These are phyloP conservation scores for Sapayoa aenigma DNA, from an alignment of 2,113 vertebrate genomes.

Conservation along the genomic window DNA sequence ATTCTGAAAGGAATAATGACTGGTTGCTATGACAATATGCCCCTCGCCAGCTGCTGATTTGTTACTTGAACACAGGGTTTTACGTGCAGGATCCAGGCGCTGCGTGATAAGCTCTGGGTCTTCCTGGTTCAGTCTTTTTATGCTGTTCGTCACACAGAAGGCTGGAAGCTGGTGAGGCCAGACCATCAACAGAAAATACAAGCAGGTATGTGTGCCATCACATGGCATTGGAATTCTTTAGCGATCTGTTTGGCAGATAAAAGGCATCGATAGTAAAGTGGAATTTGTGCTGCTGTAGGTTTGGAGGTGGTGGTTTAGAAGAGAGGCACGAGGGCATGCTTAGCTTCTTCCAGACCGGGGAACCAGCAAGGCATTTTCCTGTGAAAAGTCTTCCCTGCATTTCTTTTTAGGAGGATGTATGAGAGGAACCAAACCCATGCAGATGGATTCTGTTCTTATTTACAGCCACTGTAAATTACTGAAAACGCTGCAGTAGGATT, in stretches of 20 bases:
- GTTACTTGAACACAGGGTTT: conserved; percentile 90
- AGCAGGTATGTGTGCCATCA: conserved; percentile 80
- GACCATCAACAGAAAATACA: conserved; percentile 86
- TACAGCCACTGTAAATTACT: conserved; percentile 42
- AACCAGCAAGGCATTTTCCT: conserved; percentile 11
- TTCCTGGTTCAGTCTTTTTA: conserved; percentile 96
- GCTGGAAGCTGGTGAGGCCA: conserved; percentile 87
- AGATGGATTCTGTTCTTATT: conserved; percentile 2
- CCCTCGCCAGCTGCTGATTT: conserved; percentile 98
- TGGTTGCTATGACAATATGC: conserved; percentile 95
- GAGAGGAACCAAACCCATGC: background rate
- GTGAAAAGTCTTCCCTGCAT: background rate
- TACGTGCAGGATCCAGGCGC: conserved; percentile 82
- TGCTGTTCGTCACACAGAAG: conserved; percentile 90
- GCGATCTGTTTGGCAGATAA: conserved; percentile 6
- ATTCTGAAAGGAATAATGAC: conserved; percentile 87
- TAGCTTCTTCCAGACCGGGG: background rate
- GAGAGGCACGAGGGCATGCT: conserved; percentile 22
- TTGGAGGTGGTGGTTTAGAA: conserved; percentile 10
- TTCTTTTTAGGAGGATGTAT: background rate
- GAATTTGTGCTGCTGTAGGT: conserved; percentile 15
- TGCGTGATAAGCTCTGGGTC: conserved; percentile 89
- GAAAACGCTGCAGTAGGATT: conserved; percentile 53
- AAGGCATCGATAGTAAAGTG: background rate
- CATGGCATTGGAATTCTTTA: background rate